A percentile compares a stretch with the other conserved stretches of the same genome.
phyloP scores from a whole-genome alignment of 2,797 vertebrate genomes.

The Gephyroberyx darwinii region DNA sequence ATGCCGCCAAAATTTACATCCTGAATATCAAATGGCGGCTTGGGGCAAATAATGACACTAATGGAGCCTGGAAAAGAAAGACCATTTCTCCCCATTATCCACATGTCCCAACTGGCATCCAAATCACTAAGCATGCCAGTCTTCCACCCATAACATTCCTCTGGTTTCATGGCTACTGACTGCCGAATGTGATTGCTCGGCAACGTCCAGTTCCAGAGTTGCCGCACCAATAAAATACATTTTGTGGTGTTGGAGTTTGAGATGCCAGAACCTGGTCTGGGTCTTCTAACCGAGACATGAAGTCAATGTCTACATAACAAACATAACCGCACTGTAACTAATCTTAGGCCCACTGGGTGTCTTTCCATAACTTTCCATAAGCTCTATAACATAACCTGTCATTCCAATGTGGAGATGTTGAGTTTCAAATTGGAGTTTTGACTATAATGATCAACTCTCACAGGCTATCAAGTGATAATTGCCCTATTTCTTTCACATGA shows the following conservation, averaged over 20 bases:
- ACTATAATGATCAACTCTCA: conserved; percentile 9
- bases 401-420: conserved; percentile 14
- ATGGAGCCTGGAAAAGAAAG: conserved; percentile 7
- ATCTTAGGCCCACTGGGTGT: conserved; percentile 11
- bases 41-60: conserved; percentile 9
- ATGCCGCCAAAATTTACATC: conserved; percentile 33
- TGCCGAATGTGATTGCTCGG: conserved; percentile 31
- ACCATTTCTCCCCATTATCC: conserved; percentile 22
- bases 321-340: conserved; percentile 29
- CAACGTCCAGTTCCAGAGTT: conserved; percentile 33
- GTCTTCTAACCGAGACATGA: conserved; percentile 42
- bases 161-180: conserved; percentile 39
- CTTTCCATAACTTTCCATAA: not conserved
- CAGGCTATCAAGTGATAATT: not conserved
- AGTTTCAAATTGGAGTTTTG: conserved; percentile 7
- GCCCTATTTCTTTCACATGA: not conserved
- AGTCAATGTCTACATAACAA: conserved; percentile 56
- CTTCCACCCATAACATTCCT: conserved; percentile 27
- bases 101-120: conserved; percentile 36
- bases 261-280: conserved; percentile 55
- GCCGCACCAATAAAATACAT: conserved; percentile 48
- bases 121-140: conserved; percentile 18
- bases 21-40: conserved; percentile 40
- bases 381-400: conserved; percentile 14
- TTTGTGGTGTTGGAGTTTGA: conserved; percentile 39